A percentile compares a stretch with the other conserved stretches of the same genome.
phyloP scores from a whole-genome alignment of 2,888 invertebrate genomes.

The Oxycera nigricornis region DNA sequence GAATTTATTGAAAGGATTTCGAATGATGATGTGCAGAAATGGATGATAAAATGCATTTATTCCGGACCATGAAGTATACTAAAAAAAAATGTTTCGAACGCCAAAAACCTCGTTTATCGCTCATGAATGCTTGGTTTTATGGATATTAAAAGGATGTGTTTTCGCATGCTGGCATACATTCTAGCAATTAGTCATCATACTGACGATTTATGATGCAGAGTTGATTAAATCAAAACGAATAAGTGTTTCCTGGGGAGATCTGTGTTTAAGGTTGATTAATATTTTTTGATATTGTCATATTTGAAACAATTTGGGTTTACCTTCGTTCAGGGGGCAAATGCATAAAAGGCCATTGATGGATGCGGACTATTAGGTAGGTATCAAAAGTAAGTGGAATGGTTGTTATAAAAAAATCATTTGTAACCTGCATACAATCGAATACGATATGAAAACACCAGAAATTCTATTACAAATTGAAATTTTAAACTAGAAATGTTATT shows the following conservation, averaged over 20 bases:
- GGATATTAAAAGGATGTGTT: neutral
- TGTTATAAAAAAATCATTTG: no score
- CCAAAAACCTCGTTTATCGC: neutral
- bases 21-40: neutral
- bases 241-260: neutral
- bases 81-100: neutral
- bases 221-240: neutral
- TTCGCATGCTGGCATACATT: neutral
- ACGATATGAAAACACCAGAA: no score
- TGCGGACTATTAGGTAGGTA: no score
- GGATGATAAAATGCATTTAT: neutral
- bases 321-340: no score
- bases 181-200: conserved; percentile 7
- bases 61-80: neutral
- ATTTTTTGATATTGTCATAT: no score
- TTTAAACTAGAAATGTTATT: no score
- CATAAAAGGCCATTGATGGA: no score
- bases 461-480: no score
- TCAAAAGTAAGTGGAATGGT: no score
- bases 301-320: no score
- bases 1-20: neutral
- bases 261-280: no score
- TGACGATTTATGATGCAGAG: neutral
- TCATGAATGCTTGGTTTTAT: conserved; percentile 7
- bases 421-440: no score